These are phyloP conservation scores for Romanomermis culicivorax DNA, from an alignment of 2,888 invertebrate genomes.

Conservation along the genomic window DNA sequence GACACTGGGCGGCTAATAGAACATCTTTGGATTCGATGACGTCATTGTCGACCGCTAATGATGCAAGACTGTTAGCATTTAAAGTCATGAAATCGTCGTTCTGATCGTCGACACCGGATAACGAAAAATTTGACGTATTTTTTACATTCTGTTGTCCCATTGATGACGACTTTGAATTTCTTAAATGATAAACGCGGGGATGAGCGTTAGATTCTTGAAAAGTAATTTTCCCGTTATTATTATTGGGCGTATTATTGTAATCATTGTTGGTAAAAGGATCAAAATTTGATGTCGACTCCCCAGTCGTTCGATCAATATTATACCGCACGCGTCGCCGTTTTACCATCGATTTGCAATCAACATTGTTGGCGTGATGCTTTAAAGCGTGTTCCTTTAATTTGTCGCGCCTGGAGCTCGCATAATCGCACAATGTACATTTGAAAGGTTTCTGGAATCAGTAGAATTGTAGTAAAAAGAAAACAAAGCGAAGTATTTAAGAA, in stretches of 20 bases:
- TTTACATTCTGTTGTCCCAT: no score
- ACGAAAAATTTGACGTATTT: no score
- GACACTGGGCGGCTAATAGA: slow-evolving; percentile 2
- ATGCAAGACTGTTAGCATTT: no score
- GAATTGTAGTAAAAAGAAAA: no score
- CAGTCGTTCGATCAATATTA: background rate
- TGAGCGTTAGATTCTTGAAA: no score
- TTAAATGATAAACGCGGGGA: no score
- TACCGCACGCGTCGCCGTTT: background rate
- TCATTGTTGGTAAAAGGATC: no score
- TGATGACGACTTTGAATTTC: background rate
- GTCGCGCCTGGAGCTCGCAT: slow-evolving; percentile 43
- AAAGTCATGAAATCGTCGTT: no score
- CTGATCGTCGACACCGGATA: no score
- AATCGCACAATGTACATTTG: slow-evolving; percentile 44
- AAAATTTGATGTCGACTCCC: background rate
- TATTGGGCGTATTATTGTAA: no score
- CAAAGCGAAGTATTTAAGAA: no score
- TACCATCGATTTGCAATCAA: background rate
- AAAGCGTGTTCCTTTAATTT: slow-evolving; percentile 40
- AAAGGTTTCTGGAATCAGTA: slow-evolving; percentile 40
- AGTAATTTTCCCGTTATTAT: no score
- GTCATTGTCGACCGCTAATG: background rate
- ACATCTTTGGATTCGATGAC: background rate
- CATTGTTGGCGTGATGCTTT: slow-evolving; percentile 32